phyloP scores from a whole-genome alignment of 2,888 invertebrate genomes.

The Coleophora deauratella region DNA sequence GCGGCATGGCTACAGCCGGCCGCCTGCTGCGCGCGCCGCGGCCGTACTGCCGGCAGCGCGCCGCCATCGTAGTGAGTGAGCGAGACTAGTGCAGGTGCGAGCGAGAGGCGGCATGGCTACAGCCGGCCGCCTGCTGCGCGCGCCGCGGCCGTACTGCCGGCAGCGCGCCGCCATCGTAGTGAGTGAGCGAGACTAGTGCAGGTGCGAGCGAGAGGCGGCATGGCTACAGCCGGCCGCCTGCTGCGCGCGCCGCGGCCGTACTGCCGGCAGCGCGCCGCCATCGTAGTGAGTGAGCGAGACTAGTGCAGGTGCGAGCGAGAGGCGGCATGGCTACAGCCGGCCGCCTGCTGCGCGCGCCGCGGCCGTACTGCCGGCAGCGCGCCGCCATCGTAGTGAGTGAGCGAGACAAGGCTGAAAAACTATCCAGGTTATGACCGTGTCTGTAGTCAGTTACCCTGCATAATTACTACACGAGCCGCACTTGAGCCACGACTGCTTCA shows the following conservation, averaged over 20 bases:
- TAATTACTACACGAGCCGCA: too few species aligned
- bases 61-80: conserved; percentile 36
- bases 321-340: too few species aligned
- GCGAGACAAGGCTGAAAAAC: too few species aligned
- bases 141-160: conserved; percentile 28
- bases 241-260: conserved; percentile 35
- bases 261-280: conserved; percentile 28
- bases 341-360: conserved; percentile 36
- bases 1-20: conserved; percentile 77
- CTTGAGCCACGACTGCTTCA: too few species aligned
- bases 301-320: too few species aligned
- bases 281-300: conserved; percentile 30
- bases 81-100: too few species aligned
- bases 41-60: conserved; percentile 30
- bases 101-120: too few species aligned
- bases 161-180: conserved; percentile 40
- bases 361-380: conserved; percentile 30
- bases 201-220: too few species aligned
- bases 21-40: conserved; percentile 37
- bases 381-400: conserved; percentile 37
- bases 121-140: conserved; percentile 43
- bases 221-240: conserved; percentile 45
- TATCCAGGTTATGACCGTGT: too few species aligned
- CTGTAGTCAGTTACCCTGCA: too few species aligned
- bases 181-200: conserved; percentile 15